Conservation (phyloP, 2,888 invertebrate genomes). For the Amphipyra tragopoginis region DNA sequence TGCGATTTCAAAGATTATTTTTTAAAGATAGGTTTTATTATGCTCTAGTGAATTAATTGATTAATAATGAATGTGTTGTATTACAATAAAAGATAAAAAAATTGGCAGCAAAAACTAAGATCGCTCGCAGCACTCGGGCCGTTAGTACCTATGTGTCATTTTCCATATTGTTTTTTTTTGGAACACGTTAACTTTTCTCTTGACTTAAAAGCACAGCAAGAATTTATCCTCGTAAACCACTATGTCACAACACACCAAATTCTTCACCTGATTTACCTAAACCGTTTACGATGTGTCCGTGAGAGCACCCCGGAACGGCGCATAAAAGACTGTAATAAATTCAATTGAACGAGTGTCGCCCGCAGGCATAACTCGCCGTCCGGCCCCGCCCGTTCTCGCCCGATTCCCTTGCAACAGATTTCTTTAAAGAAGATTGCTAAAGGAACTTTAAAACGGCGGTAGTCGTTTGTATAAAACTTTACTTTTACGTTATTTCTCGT, state of each 20-base stretch:
- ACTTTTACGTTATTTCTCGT: conserved; percentile 68
- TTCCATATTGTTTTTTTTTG: too few relatives aligned
- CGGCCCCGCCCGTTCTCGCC: conserved; percentile 65
- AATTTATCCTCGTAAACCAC: conserved; percentile 36
- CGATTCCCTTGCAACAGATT: conserved; percentile 71
- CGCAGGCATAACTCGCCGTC: conserved; percentile 73
- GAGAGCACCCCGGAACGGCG: conserved; percentile 51
- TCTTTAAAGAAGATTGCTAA: conserved; percentile 72
- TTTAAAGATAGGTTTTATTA: too few relatives aligned
- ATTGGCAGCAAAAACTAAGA: too few relatives aligned
- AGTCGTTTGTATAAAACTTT: conserved; percentile 81
- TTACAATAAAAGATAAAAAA: too few relatives aligned
- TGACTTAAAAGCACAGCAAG: conserved; percentile 17
- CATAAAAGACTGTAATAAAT: conserved; percentile 80
- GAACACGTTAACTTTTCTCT: conserved; percentile 15
- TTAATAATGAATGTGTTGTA: too few relatives aligned
- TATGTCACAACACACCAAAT: conserved; percentile 37
- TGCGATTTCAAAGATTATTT: too few relatives aligned
- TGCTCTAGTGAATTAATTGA: too few relatives aligned
- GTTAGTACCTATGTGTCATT: too few relatives aligned
- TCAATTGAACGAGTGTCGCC: conserved; percentile 80
- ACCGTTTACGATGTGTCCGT: conserved; percentile 61
- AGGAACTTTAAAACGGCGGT: conserved; percentile 75
- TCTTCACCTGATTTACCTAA: conserved; percentile 59
- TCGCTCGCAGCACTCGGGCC: too few relatives aligned